These are phyloP conservation scores for Altica lythri DNA, from an alignment of 2,888 invertebrate species.

Conservation along the genomic window DNA sequence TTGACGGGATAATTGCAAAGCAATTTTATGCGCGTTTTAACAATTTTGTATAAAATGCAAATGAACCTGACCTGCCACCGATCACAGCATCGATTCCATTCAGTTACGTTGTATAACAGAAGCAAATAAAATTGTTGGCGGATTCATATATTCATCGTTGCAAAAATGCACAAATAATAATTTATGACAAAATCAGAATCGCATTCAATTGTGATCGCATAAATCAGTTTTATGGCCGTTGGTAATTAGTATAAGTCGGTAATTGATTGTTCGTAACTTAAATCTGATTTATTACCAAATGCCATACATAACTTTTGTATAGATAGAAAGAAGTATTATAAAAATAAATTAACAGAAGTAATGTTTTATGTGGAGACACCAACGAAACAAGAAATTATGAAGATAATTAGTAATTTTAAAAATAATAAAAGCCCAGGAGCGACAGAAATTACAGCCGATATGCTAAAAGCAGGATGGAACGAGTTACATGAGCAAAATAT, in stretches of 20 bases:
- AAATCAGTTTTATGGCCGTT: slow-evolving; percentile 51
- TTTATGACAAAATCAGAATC: slow-evolving; percentile 48
- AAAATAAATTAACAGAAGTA: no score
- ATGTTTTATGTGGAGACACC: no score
- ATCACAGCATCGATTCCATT: slow-evolving; percentile 27
- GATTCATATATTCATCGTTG: slow-evolving; percentile 37
- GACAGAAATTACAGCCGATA: no score
- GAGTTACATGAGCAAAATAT: no score
- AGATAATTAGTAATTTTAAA: no score
- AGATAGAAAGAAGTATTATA: no score
- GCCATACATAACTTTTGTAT: no score
- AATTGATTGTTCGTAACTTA: slow-evolving; percentile 53
- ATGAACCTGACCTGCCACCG: slow-evolving; percentile 18
- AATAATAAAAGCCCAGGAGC: no score
- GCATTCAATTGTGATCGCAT: slow-evolving; percentile 50
- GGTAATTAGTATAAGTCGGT: slow-evolving; percentile 52
- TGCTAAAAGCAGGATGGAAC: no score
- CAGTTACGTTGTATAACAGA: slow-evolving; percentile 32
- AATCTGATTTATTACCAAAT: slow-evolving; percentile 48
- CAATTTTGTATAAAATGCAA: slow-evolving; percentile 34
- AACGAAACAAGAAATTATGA: no score
- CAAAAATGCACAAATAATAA: slow-evolving; percentile 47
- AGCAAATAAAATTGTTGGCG: slow-evolving; percentile 41
- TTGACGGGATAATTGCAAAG: slow-evolving; percentile 25
- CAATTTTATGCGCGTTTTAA: slow-evolving; percentile 37